Evolutionary conservation across 2,888 invertebrate species (phyloP).

Genomic region (Phytoseiulus persimilis): DNA sequence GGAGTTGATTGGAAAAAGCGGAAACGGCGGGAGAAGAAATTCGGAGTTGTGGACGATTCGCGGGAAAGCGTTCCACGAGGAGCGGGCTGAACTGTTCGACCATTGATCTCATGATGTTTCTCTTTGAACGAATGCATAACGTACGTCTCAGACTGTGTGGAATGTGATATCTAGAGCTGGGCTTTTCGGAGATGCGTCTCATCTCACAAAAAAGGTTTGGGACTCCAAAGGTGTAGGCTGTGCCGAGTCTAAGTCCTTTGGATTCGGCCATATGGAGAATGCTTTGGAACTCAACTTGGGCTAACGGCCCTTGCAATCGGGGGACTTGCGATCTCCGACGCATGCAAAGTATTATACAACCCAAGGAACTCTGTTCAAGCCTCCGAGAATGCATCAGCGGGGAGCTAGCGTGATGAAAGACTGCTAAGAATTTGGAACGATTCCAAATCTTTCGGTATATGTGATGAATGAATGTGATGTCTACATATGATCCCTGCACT

Average conservation of each 20-base stretch:
- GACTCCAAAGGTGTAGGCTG: too few relatives aligned
- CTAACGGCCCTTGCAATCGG: too few relatives aligned
- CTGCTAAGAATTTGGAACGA: neutral
- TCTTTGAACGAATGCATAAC: neutral
- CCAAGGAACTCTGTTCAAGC: neutral
- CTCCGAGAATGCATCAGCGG: neutral
- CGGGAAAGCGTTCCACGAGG: neutral
- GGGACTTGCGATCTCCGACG: neutral
- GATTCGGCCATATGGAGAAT: too few relatives aligned
- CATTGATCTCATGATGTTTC: neutral
- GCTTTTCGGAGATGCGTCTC: too few relatives aligned
- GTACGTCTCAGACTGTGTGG: neutral
- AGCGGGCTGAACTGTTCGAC: neutral
- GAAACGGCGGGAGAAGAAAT: neutral
- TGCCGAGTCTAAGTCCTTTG: too few relatives aligned
- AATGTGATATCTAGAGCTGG: neutral
- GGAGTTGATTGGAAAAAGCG: neutral
- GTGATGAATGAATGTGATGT: conserved; percentile 5
- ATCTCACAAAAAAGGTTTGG: too few relatives aligned
- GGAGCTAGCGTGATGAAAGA: neutral
- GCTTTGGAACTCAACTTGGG: too few relatives aligned
- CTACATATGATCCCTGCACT: neutral
- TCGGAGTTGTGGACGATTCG: neutral
- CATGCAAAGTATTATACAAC: neutral
- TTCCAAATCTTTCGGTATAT: neutral